Evolutionary conservation across 2,113 vertebrate species (phyloP).

Genomic region (Seriola aureovittata): DNA sequence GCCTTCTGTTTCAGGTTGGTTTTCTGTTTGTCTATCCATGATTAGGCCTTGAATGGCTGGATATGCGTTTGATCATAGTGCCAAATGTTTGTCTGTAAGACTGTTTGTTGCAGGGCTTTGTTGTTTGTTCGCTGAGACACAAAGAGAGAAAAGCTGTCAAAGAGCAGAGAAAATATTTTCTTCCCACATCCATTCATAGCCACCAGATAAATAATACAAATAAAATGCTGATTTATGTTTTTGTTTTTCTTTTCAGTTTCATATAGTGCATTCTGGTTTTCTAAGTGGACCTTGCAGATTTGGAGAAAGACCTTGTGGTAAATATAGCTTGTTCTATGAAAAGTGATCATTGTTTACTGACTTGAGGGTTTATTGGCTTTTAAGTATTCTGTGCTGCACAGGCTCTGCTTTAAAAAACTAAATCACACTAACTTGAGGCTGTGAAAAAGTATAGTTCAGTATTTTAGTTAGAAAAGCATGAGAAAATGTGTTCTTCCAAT

Average conservation of each 20-base stretch:
- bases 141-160: conserved; percentile 54
- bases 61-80: conserved; percentile 58
- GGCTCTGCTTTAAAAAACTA: not conserved
- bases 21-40: conserved; percentile 50
- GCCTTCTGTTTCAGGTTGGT: conserved; percentile 51
- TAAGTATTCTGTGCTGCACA: not conserved
- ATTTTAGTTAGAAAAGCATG: not conserved
- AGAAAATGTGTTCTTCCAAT: not conserved
- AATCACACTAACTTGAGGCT: not conserved
- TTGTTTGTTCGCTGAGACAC: conserved; percentile 57
- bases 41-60: conserved; percentile 64
- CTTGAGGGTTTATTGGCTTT: conserved; percentile 16
- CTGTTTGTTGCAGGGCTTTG: conserved; percentile 57
- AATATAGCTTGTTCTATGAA: conserved; percentile 3
- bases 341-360: conserved; percentile 17
- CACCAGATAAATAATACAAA: conserved; percentile 51
- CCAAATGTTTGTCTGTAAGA: conserved; percentile 63
- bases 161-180: conserved; percentile 51
- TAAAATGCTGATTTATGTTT: conserved; percentile 55
- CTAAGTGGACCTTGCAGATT: conserved; percentile 15
- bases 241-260: conserved; percentile 12
- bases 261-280: not conserved
- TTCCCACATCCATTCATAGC: conserved; percentile 42
- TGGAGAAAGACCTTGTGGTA: not conserved
- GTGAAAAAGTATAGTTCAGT: not conserved